Conservation (phyloP, 2,797 vertebrate genomes). For the Apogon hyalosoma region DNA sequence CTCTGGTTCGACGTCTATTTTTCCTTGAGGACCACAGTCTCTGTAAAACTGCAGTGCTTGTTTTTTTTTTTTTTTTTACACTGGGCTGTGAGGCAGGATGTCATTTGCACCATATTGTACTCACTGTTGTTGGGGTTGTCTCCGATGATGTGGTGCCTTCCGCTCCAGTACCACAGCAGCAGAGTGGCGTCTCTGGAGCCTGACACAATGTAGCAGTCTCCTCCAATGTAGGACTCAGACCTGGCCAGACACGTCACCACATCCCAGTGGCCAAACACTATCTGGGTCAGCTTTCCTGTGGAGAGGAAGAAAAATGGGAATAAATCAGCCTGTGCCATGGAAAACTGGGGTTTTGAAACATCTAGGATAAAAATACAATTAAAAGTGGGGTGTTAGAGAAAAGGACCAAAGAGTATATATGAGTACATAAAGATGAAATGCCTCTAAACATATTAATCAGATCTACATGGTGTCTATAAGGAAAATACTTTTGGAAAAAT, state of each 20-base stretch:
- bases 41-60: too few relatives aligned
- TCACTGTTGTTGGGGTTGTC: conserved; percentile 99
- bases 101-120: conserved; percentile 56
- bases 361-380: not conserved
- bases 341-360: not conserved
- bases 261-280: conserved; percentile 99
- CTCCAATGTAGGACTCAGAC: conserved; percentile 97
- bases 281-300: conserved; percentile 96
- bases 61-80: too few relatives aligned
- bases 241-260: conserved; percentile 97
- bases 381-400: too few relatives aligned
- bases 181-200: conserved; percentile 96
- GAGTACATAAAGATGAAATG: not conserved
- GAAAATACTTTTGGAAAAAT: too few relatives aligned
- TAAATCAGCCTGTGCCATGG: conserved; percentile 5
- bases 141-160: conserved; percentile 96
- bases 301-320: conserved; percentile 21
- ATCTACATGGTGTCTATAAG: not conserved
- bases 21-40: too few relatives aligned
- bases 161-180: conserved; percentile 98
- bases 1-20: not conserved
- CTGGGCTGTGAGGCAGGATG: not conserved
- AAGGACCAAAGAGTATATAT: too few relatives aligned
- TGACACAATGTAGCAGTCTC: conserved; percentile 98
- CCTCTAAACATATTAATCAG: not conserved